Evolutionary conservation across 2,113 vertebrate genomes (phyloP).

Genomic region (Protomyctophum bolini): DNA sequence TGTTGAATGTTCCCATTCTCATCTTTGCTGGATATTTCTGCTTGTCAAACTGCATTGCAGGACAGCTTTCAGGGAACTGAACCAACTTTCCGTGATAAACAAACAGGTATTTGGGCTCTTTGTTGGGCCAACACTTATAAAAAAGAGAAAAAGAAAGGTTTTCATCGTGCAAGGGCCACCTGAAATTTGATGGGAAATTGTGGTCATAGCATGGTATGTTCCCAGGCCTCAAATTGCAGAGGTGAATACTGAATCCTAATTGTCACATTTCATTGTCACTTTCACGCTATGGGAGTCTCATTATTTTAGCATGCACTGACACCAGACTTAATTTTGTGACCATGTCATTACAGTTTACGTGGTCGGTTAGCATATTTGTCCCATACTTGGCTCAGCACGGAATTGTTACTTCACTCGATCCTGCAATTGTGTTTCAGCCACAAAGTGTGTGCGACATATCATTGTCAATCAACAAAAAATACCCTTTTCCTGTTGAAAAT

Average conservation of each 20-base stretch:
- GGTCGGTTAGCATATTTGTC: not conserved
- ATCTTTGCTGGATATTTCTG: constrained; percentile 33
- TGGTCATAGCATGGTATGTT: constrained; percentile 23
- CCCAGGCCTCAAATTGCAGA: constrained; percentile 54
- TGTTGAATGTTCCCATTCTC: constrained; percentile 14
- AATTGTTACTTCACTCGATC: not conserved
- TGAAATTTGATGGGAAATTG: constrained; percentile 37
- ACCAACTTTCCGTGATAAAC: constrained; percentile 45
- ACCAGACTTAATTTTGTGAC: constrained; percentile 28
- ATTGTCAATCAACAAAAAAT: no score
- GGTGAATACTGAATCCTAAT: constrained; percentile 37
- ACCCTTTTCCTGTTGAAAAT: no score
- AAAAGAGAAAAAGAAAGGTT: constrained; percentile 8
- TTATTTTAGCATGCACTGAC: constrained; percentile 41
- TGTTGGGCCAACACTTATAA: constrained; percentile 33
- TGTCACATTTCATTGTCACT: constrained; percentile 39
- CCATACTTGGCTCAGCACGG: not conserved
- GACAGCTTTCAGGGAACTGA: constrained; percentile 7
- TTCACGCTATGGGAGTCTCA: constrained; percentile 11
- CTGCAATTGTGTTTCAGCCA: no score
- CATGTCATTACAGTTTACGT: constrained; percentile 7
- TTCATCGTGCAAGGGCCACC: constrained; percentile 29
- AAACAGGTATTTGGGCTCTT: constrained; percentile 11
- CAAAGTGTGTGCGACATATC: no score
- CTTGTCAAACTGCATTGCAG: constrained; percentile 10